phyloP scores from a whole-genome alignment of 1,140 invertebrate species.

The Episyrphus balteatus region DNA sequence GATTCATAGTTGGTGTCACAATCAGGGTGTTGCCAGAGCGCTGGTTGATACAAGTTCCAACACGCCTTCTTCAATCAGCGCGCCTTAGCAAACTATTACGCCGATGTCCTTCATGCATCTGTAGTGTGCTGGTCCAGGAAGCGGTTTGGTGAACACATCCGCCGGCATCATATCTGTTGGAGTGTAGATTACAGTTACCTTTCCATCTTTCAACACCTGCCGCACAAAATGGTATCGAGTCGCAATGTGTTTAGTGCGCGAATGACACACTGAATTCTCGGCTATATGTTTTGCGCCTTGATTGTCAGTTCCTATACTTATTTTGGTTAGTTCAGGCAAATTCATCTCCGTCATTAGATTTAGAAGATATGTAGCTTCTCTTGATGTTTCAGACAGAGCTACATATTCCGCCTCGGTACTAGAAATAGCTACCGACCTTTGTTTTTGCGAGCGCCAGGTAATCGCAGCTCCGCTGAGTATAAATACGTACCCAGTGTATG shows the following conservation, averaged over 20 bases:
- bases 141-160: too few relatives aligned
- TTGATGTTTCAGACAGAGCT: constrained; percentile 25
- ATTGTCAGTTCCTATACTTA: constrained; percentile 17
- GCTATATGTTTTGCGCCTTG: constrained; percentile 18
- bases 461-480: constrained; percentile 23
- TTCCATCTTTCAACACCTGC: too few relatives aligned
- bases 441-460: constrained; percentile 25
- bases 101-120: too few relatives aligned
- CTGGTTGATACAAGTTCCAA: too few relatives aligned
- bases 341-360: constrained; percentile 9
- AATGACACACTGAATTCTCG: constrained; percentile 16
- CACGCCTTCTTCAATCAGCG: too few relatives aligned
- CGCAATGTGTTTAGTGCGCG: constrained; percentile 26
- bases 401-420: constrained; percentile 38
- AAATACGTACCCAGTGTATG: constrained; percentile 27
- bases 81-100: too few relatives aligned
- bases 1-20: too few relatives aligned
- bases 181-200: too few relatives aligned
- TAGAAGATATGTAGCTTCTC: constrained; percentile 32
- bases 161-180: too few relatives aligned
- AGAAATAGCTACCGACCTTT: constrained; percentile 27
- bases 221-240: background rate
- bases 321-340: constrained; percentile 26
- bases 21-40: too few relatives aligned
- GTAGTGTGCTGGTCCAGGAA: too few relatives aligned